Evolutionary conservation across 2,113 vertebrate species (phyloP).

Genomic region (Cottus gobio): DNA sequence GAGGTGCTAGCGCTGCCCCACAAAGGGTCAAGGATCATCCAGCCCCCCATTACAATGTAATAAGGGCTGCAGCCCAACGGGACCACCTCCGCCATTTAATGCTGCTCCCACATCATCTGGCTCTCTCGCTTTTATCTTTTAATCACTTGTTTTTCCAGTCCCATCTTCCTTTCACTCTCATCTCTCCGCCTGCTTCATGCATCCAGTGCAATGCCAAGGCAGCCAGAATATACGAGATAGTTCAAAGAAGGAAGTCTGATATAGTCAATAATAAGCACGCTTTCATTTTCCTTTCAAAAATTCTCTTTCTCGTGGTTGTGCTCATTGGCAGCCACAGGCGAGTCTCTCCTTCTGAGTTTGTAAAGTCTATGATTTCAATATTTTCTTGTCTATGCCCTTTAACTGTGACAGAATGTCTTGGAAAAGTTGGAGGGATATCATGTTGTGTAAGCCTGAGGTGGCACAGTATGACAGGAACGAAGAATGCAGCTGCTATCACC

Average conservation of each 20-base stretch:
- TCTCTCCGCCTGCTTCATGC: conserved; percentile 33
- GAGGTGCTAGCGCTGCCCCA: conserved; percentile 62
- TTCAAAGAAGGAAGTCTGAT: conserved; percentile 63
- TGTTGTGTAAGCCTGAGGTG: conserved; percentile 62
- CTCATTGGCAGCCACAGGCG: conserved; percentile 51
- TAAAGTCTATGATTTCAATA: conserved; percentile 52
- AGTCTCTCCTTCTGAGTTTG: conserved; percentile 25
- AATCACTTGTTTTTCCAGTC: conserved; percentile 66
- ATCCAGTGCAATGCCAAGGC: conserved; percentile 41
- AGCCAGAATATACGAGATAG: conserved; percentile 56
- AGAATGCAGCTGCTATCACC: conserved; percentile 65
- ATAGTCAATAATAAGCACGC: conserved; percentile 54
- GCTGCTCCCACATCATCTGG: conserved; percentile 56
- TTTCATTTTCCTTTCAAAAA: conserved; percentile 65
- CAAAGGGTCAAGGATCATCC: conserved; percentile 66
- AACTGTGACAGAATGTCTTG: conserved; percentile 62
- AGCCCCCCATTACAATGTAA: conserved; percentile 75
- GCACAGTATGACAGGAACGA: conserved; percentile 64
- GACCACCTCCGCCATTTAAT: conserved; percentile 68
- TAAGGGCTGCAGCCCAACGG: conserved; percentile 57
- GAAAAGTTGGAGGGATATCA: conserved; percentile 57
- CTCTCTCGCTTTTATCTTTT: conserved; percentile 69
- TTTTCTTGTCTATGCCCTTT: conserved; percentile 58
- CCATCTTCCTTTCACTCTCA: conserved; percentile 47
- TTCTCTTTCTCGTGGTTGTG: conserved; percentile 15